Conservation (phyloP, 2,113 vertebrate species). For the Camarhynchus parvulus region DNA sequence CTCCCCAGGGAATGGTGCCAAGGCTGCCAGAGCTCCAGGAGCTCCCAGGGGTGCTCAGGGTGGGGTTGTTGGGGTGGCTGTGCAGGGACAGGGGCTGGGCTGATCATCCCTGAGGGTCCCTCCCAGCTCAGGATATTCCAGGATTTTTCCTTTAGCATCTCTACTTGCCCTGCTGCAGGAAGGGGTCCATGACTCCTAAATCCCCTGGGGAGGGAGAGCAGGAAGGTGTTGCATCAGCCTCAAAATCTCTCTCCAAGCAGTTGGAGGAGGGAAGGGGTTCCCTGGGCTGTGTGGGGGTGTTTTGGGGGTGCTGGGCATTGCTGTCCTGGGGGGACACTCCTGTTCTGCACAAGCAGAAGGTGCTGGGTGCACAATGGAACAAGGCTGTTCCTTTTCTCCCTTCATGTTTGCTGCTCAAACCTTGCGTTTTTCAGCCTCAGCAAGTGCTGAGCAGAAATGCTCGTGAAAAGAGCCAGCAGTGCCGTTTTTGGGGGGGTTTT, state of each 20-base stretch:
- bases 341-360: background rate
- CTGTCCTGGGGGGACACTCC: background rate
- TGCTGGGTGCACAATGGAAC: background rate
- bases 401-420: background rate
- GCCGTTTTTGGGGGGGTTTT: background rate
- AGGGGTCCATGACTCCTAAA: background rate
- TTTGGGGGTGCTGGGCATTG: background rate
- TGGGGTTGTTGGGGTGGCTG: background rate
- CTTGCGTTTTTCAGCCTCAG: constrained; percentile 5
- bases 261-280: background rate
- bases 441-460: background rate
- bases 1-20: background rate
- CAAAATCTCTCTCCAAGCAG: background rate
- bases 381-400: background rate
- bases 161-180: rapidly evolving
- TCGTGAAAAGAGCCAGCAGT: background rate
- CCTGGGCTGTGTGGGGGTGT: background rate
- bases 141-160: background rate
- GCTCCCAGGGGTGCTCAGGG: background rate
- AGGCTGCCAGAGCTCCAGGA: background rate
- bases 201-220: background rate
- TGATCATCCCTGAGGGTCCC: rapidly evolving
- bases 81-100: rapidly evolving
- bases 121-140: background rate
- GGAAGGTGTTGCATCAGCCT: constrained; percentile 34